Evolutionary conservation across 1,140 invertebrate species (phyloP).

Genomic region (Halesus radiatus): DNA sequence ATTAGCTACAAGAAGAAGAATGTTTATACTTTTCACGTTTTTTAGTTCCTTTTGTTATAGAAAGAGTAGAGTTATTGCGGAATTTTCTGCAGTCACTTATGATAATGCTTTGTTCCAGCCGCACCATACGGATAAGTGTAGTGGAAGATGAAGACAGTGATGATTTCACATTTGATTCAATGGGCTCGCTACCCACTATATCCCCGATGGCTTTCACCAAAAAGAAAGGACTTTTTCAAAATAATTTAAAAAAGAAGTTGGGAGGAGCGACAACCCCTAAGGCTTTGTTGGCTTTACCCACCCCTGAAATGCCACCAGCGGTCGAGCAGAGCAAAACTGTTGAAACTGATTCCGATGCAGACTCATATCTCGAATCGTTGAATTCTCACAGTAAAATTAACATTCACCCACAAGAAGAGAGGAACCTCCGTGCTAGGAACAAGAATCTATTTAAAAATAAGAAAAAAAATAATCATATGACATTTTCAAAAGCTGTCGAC

Average conservation of each 20-base stretch:
- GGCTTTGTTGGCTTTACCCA: no score
- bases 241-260: neutral
- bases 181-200: conserved; percentile 35
- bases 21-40: no score
- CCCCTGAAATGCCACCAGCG: neutral
- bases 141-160: conserved; percentile 26
- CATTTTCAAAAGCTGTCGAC: conserved; percentile 36
- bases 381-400: conserved; percentile 4
- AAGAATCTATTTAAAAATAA: conserved; percentile 41
- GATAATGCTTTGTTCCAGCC: conserved; percentile 11
- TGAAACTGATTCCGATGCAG: neutral
- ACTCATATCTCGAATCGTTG: conserved; percentile 20
- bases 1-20: no score
- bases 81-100: no score
- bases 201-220: conserved; percentile 14
- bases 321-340: neutral
- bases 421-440: neutral
- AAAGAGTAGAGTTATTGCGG: no score
- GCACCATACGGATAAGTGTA: conserved; percentile 22
- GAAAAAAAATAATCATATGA: conserved; percentile 18
- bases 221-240: conserved; percentile 23
- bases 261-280: neutral
- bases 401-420: neutral
- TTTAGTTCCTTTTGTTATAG: no score
- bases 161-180: conserved; percentile 17